phyloP scores from a whole-genome alignment of 2,797 vertebrate genomes.

The Eurystomus glaucurus region DNA sequence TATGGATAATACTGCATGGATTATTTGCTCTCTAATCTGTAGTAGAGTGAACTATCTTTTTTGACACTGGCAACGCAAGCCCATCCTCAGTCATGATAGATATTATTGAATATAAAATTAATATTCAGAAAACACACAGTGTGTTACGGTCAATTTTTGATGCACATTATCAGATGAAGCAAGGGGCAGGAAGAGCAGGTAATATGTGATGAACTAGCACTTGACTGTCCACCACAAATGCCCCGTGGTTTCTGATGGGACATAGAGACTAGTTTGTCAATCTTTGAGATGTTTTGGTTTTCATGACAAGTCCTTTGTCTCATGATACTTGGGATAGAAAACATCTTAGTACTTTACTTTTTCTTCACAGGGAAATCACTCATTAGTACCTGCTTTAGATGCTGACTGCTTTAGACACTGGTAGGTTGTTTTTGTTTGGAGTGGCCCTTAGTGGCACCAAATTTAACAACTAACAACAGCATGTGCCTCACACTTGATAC shows the following conservation, averaged over 20 bases:
- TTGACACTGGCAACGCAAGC: neutral
- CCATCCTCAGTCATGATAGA: neutral
- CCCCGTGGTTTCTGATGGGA: neutral
- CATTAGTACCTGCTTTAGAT: neutral
- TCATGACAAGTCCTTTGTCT: neutral
- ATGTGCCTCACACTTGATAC: slow-evolving; percentile 68
- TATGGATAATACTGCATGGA: neutral
- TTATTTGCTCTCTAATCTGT: neutral
- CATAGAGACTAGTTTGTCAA: neutral
- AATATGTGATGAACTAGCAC: neutral
- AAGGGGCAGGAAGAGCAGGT: neutral
- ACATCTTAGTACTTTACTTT: neutral
- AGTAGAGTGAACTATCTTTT: neutral
- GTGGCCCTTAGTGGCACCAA: slow-evolving; percentile 64
- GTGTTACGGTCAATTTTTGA: neutral
- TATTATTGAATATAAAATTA: neutral
- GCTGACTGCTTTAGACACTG: slow-evolving; percentile 19
- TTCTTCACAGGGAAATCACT: neutral
- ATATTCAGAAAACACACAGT: neutral
- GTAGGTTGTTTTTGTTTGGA: slow-evolving; percentile 25
- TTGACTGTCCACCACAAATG: neutral
- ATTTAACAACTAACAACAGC: slow-evolving; percentile 70
- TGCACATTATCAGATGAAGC: neutral
- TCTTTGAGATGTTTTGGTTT: neutral
- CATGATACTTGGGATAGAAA: neutral